These are phyloP conservation scores for Ormyrus thymus DNA, from an alignment of 2,888 invertebrate species.

Conservation along the genomic window DNA sequence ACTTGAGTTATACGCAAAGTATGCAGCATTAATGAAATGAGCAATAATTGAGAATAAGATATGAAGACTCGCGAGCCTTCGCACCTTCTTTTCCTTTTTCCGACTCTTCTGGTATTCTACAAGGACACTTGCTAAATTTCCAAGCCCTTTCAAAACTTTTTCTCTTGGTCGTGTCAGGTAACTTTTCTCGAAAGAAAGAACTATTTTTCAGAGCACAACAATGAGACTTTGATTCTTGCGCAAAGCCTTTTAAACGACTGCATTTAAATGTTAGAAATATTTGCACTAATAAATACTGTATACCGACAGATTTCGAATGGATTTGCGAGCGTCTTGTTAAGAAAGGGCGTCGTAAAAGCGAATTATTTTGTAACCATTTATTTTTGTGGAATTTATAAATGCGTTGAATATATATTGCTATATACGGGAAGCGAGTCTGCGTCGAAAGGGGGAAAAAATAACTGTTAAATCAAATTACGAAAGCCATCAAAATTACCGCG, in stretches of 20 bases:
- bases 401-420: conserved; percentile 24
- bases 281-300: conserved; percentile 12
- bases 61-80: conserved; percentile 3
- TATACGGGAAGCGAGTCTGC: conserved; percentile 7
- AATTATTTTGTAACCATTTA: conserved; percentile 43
- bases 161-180: no score
- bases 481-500: not conserved
- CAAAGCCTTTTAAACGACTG: conserved; percentile 46
- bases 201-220: not conserved
- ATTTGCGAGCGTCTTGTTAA: conserved; percentile 24
- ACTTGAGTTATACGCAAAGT: conserved; percentile 36
- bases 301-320: conserved; percentile 12
- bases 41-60: conserved; percentile 41
- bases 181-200: not conserved
- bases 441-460: not conserved
- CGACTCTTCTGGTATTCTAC: no score
- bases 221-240: conserved; percentile 39
- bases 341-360: conserved; percentile 13
- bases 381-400: conserved; percentile 48
- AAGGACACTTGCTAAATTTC: no score
- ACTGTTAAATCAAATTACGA: conserved; percentile 7
- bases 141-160: not conserved
- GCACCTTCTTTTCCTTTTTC: no score
- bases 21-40: conserved; percentile 7
- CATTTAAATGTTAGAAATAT: conserved; percentile 19